Evolutionary conservation across 2,113 vertebrate species (phyloP).

Genomic region (Alosa alosa): DNA sequence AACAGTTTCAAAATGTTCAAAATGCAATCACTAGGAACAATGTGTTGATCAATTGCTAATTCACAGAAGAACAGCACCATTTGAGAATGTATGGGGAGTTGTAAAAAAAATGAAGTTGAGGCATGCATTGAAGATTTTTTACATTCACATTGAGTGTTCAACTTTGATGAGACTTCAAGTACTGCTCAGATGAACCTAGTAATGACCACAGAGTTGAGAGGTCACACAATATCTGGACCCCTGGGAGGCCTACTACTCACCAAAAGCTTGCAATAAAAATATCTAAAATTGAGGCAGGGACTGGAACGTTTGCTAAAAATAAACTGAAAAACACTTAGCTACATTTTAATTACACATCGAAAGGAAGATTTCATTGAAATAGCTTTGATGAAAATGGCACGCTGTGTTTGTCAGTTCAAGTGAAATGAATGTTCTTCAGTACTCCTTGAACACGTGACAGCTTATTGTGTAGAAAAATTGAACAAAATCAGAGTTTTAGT

Average conservation of each 20-base stretch:
- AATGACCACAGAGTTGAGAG: neutral
- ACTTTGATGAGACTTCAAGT: constrained; percentile 1
- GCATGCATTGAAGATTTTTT: constrained; percentile 9
- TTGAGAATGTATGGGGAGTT: neutral
- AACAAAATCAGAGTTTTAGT: neutral
- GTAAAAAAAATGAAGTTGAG: neutral
- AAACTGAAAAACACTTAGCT: neutral
- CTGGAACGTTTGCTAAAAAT: neutral
- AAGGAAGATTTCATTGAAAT: neutral
- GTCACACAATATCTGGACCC: neutral
- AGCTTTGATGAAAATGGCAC: neutral
- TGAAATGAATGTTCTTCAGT: neutral
- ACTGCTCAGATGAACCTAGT: neutral
- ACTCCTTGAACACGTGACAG: neutral
- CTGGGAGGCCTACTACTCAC: neutral
- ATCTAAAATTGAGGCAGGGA: neutral
- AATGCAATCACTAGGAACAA: neutral
- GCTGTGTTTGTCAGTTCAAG: neutral
- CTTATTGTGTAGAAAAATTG: neutral
- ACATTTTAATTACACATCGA: neutral
- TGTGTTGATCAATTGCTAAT: neutral
- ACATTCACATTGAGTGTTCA: constrained; percentile 14
- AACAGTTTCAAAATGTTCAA: constrained; percentile 6
- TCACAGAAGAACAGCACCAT: constrained; percentile 5
- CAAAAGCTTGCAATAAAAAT: neutral